phyloP scores from a whole-genome alignment of 2,113 vertebrate genomes.

The Meleagris gallopavo region DNA sequence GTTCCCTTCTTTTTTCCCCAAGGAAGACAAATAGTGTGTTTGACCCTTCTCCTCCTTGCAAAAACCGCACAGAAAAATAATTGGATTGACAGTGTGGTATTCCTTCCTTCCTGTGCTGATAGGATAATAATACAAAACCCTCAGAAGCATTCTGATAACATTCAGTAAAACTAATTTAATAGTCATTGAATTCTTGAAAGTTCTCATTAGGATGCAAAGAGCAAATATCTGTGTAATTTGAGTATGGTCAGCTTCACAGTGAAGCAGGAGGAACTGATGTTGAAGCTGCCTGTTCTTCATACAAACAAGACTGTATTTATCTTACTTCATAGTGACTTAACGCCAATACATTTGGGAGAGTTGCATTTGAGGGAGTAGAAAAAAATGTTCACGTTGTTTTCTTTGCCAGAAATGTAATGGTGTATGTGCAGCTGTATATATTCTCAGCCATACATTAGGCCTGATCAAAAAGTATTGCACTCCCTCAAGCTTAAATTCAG shows the following conservation, averaged over 20 bases:
- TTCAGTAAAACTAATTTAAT: conserved; percentile 43
- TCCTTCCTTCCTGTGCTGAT: conserved; percentile 26
- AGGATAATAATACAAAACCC: conserved; percentile 15
- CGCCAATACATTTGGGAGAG: conserved; percentile 46
- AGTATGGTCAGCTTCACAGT: conserved; percentile 20
- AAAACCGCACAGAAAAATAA: not conserved
- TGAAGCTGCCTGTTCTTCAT: conserved; percentile 20
- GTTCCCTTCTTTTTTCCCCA: not conserved
- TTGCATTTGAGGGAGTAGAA: not conserved
- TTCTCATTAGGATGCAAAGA: conserved; percentile 49
- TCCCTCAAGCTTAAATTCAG: conserved; percentile 71
- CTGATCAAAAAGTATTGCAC: conserved; percentile 64
- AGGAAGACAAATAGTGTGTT: not conserved
- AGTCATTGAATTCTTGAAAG: conserved; percentile 57
- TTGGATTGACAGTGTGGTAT: not conserved
- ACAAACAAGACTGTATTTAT: conserved; percentile 27
- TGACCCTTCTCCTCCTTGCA: not conserved
- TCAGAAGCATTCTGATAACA: conserved; percentile 38
- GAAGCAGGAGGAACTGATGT: conserved; percentile 7
- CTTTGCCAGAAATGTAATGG: conserved; percentile 45
- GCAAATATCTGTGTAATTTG: conserved; percentile 27
- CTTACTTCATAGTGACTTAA: conserved; percentile 22
- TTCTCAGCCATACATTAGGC: conserved; percentile 1
- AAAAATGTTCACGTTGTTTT: conserved; percentile 21
- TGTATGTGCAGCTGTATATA: conserved; percentile 47